Base-by-base conservation (phyloP, 2,888 invertebrate species). In the Hipparchia sbordonii region DNA sequence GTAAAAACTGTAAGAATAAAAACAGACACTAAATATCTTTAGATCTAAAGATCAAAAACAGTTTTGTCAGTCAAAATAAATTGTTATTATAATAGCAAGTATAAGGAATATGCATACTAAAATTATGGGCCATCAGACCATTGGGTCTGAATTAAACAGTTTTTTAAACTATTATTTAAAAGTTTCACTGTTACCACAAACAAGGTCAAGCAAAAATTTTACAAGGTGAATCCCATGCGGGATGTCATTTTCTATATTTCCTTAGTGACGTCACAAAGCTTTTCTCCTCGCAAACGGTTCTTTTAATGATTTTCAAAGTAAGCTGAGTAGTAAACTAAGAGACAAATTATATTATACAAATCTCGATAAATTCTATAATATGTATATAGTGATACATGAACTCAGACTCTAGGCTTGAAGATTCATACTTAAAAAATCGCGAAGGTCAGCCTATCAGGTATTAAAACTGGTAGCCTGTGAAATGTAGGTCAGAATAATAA, bases 391-490 rank as follows among this genome's bases (percentile, higher is more conserved):
- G 63, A 33, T 39, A 33, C 52, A 52, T 65, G 65, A 65, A 12
- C 23, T 23, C 23, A 23, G 23, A 23, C 52, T n/a, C 52, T 46
- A 48, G 62, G 65, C 51, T 52, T 65, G 51, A 33, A 65, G 65
- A 65, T 39, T 52, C 65, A 52, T 33, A 65, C 33, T 52, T 33
- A 39, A 65, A 57, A 62, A 65, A 65, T 52, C 12, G 10, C 8
- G 63, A 65, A 52, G 65, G 65, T 65, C 65, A 23, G 8, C 46
- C 46, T 52, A 23, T 65, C 52, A 12, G 7, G 65, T 48, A 33
- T 65, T 52, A 33, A 65, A 65, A 65, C 65, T 65, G 65, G 65
- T 52, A 65, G 65, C 33, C 51, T 52, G 65, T 51, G 65, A 65
- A 65, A 65, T 51, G 12, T 65, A 10, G 65, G 65, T 65, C 65